These are phyloP conservation scores for Linepithema humile DNA, from an alignment of 1,140 invertebrate genomes.

Conservation along the genomic window DNA sequence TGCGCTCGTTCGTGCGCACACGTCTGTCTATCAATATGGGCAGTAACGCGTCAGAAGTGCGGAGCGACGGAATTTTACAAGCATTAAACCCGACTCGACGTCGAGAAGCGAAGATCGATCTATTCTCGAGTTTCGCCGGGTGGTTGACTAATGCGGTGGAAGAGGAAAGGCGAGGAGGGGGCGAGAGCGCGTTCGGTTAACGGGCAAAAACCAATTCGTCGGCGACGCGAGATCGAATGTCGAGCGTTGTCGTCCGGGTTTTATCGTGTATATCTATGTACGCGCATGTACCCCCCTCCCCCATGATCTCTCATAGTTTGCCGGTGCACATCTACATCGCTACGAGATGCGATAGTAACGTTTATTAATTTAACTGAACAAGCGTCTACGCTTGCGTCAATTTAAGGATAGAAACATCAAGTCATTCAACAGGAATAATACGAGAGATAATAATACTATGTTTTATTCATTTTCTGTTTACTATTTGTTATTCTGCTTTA, in stretches of 20 bases:
- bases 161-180: neutral
- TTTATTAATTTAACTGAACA: neutral
- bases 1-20: neutral
- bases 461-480: neutral
- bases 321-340: neutral
- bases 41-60: constrained; percentile 3
- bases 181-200: constrained; percentile 60
- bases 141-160: constrained; percentile 64
- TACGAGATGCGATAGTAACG: neutral
- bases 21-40: neutral
- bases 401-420: too few relatives aligned
- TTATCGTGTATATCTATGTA: constrained; percentile 53
- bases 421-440: neutral
- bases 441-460: neutral
- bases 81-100: constrained; percentile 51
- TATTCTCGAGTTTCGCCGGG: constrained; percentile 65
- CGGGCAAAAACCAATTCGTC: constrained; percentile 73
- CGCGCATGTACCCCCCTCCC: too few relatives aligned
- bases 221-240: constrained; percentile 67
- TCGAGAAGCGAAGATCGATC: constrained; percentile 69
- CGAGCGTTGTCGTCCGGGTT: constrained; percentile 60
- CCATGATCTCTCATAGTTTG: neutral
- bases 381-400: neutral
- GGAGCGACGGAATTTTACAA: constrained; percentile 35
- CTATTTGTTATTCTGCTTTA: neutral